These are phyloP conservation scores for Trichacis sp. DNA, from an alignment of 2,888 invertebrate species.

Conservation along the genomic window DNA sequence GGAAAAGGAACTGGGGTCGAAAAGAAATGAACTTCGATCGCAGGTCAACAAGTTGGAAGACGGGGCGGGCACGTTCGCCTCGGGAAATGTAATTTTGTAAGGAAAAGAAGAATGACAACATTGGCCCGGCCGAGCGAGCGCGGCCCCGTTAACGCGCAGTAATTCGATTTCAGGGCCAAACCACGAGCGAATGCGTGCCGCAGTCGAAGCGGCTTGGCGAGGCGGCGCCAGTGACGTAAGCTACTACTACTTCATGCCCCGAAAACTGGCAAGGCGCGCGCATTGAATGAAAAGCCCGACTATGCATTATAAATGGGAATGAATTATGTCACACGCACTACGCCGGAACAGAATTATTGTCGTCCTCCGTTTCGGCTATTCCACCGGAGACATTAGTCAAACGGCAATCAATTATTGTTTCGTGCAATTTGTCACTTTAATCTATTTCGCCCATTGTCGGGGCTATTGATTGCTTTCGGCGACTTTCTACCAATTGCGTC, in stretches of 20 bases:
- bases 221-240: constrained; percentile 32
- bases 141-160: constrained; percentile 35
- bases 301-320: constrained; percentile 60
- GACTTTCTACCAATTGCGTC: too few species aligned
- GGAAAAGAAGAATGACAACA: constrained; percentile 28
- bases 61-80: constrained; percentile 21
- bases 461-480: neutral
- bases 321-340: constrained; percentile 54
- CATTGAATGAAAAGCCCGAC: constrained; percentile 54
- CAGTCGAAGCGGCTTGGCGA: constrained; percentile 3
- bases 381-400: constrained; percentile 18
- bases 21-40: constrained; percentile 8
- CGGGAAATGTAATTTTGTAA: constrained; percentile 27
- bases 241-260: constrained; percentile 12
- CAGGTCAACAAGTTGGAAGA: constrained; percentile 26
- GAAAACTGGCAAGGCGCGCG: constrained; percentile 31
- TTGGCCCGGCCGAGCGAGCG: constrained; percentile 21
- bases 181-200: constrained; percentile 23
- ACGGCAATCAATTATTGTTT: constrained; percentile 17
- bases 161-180: constrained; percentile 31
- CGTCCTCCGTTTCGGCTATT: constrained; percentile 16
- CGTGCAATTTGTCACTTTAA: neutral
- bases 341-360: constrained; percentile 14
- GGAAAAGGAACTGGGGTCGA: too few species aligned
- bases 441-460: neutral